A percentile compares a stretch with the other conserved stretches of the same genome.
phyloP scores from a whole-genome alignment of 2,113 vertebrate genomes.

The Bujurquina vittata region DNA sequence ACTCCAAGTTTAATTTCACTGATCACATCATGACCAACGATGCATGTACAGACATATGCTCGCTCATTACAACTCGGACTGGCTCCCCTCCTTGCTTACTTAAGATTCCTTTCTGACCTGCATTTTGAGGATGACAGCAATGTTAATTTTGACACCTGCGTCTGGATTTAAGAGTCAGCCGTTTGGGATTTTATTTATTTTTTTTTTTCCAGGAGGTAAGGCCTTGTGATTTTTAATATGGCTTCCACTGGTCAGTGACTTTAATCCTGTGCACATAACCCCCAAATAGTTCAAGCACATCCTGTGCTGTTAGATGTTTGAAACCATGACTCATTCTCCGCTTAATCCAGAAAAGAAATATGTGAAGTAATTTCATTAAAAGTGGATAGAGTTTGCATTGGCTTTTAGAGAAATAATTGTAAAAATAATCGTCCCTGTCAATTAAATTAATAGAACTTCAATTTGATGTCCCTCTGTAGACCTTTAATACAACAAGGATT shows the following conservation, averaged over 20 bases:
- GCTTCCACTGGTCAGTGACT: conserved; percentile 1
- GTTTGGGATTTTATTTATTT: background rate
- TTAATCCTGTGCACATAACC: conserved; percentile 14
- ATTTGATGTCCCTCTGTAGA: background rate
- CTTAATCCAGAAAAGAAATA: background rate
- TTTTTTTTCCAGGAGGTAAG: background rate
- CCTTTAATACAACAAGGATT: conserved; percentile 1
- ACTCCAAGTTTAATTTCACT: conserved; percentile 74
- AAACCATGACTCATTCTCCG: background rate
- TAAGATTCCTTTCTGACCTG: conserved; percentile 16
- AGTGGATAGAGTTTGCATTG: background rate
- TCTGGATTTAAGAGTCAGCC: background rate
- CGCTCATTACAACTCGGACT: conserved; percentile 42
- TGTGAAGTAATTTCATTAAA: conserved; percentile 17
- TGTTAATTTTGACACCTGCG: background rate
- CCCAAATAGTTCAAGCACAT: background rate
- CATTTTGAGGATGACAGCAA: background rate
- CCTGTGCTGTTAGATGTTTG: background rate
- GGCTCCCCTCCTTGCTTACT: background rate
- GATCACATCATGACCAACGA: conserved; percentile 65
- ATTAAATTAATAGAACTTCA: conserved; percentile 11
- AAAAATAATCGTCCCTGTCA: conserved; percentile 2
- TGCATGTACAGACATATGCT: conserved; percentile 64
- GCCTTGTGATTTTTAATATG: conserved; percentile 17
- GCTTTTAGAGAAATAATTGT: background rate